Conservation (phyloP, 2,888 invertebrate species). For the Pseudococcus viburni region DNA sequence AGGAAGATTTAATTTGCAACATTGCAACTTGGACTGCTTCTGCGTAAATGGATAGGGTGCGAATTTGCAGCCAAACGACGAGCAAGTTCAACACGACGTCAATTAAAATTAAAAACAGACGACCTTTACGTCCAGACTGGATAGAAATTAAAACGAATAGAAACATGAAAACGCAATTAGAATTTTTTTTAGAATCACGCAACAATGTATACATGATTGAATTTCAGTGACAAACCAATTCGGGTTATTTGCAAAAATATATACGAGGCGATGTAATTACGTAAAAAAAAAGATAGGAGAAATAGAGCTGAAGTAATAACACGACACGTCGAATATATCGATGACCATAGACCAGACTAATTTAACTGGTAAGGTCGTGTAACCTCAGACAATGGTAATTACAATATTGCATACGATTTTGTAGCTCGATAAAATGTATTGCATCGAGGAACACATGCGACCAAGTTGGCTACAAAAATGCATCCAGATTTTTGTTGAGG, state of each 20-base stretch:
- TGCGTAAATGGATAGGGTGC: not conserved
- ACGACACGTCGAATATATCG: constrained; percentile 18
- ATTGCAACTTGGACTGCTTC: not conserved
- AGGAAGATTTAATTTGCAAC: constrained; percentile 2
- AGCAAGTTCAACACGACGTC: not conserved
- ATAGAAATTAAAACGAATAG: constrained; percentile 21
- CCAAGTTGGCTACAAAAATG: not conserved
- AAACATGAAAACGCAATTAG: constrained; percentile 38
- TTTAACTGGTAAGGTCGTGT: constrained; percentile 20
- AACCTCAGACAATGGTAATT: constrained; percentile 7
- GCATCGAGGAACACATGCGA: not conserved
- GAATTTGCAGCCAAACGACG: not conserved
- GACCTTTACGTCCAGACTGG: constrained; percentile 43
- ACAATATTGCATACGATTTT: not conserved
- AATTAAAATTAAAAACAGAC: constrained; percentile 20
- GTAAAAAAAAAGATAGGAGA: not conserved
- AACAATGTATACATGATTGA: constrained; percentile 27
- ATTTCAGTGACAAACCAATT: constrained; percentile 47
- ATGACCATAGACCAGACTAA: constrained; percentile 16
- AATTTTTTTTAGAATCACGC: not conserved
- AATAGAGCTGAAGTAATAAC: not conserved
- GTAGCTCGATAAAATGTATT: not conserved
- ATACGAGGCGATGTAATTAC: not conserved
- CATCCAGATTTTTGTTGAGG: not conserved
- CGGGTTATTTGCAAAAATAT: constrained; percentile 20